A percentile compares a stretch with the other conserved stretches of the same genome.
These are phyloP conservation scores for Therioaphis trifolii DNA, from an alignment of 2,888 invertebrate species.

Conservation along the genomic window DNA sequence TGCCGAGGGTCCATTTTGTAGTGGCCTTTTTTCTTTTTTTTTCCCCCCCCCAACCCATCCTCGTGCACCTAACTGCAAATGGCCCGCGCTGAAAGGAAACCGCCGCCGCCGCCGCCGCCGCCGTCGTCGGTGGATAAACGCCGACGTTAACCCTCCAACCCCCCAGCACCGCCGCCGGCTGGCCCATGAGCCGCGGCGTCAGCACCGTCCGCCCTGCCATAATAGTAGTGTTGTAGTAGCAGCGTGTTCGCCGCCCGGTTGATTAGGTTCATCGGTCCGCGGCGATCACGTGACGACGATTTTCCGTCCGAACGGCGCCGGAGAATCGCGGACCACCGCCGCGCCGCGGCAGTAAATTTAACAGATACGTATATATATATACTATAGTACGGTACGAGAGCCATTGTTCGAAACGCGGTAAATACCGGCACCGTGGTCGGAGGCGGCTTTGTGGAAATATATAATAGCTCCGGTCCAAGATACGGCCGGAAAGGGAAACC, in stretches of 20 bases:
- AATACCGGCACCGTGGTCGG: conserved; percentile 1
- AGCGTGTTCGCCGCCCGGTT: not conserved
- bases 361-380: too few relatives aligned
- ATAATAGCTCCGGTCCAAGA: conserved; percentile 62
- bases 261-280: conserved; percentile 33
- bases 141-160: too few relatives aligned
- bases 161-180: too few relatives aligned
- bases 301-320: conserved; percentile 27
- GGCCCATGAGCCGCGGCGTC: too few relatives aligned
- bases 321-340: not conserved
- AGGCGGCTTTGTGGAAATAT: conserved; percentile 55
- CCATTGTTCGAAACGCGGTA: conserved; percentile 43
- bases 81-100: not conserved
- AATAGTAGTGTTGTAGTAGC: too few relatives aligned
- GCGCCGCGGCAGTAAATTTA: not conserved
- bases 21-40: too few relatives aligned
- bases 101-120: not conserved
- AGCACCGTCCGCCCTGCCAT: too few relatives aligned
- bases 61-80: not conserved
- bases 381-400: too few relatives aligned
- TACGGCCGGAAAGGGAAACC: conserved; percentile 59
- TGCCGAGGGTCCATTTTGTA: too few relatives aligned
- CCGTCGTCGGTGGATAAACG: too few relatives aligned
- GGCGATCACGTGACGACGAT: conserved; percentile 32
- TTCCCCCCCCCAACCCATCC: too few relatives aligned